A percentile compares a stretch with the other conserved stretches of the same genome.
These are phyloP conservation scores for Malaclemys terrapin DNA, from an alignment of 2,113 vertebrate genomes.

Conservation along the genomic window DNA sequence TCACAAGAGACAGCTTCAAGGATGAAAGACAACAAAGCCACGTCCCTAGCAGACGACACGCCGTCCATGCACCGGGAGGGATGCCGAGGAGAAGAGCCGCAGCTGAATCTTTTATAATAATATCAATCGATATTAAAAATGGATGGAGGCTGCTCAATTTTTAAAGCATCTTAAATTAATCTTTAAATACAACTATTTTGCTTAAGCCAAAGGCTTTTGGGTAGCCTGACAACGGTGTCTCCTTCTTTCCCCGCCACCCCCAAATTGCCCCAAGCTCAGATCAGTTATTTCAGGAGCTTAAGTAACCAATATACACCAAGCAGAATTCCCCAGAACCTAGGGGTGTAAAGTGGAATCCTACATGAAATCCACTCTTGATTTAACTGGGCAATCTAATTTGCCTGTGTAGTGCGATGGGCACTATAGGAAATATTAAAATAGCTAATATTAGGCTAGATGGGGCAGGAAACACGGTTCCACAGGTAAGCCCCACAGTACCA, in stretches of 20 bases:
- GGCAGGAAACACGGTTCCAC: accelerated
- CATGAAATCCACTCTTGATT: conserved; percentile 16
- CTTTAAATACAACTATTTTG: conserved; percentile 85
- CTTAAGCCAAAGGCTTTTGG: conserved; percentile 77
- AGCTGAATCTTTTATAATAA: conserved; percentile 84
- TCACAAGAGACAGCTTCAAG: conserved; percentile 27
- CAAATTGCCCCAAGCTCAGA: background rate
- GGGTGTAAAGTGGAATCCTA: background rate
- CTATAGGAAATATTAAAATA: background rate
- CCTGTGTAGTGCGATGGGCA: background rate
- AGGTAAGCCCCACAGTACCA: background rate
- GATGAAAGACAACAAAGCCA: conserved; percentile 69
- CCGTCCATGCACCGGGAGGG: conserved; percentile 47
- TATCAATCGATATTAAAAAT: conserved; percentile 88
- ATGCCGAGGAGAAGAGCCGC: conserved; percentile 65
- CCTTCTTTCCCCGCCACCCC: background rate
- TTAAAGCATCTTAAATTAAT: conserved; percentile 84
- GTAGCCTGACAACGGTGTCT: conserved; percentile 41
- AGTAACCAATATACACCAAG: conserved; percentile 48
- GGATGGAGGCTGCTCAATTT: conserved; percentile 81
- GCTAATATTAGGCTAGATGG: background rate
- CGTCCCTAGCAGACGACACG: conserved; percentile 56
- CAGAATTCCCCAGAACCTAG: conserved; percentile 42
- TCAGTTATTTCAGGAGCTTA: conserved; percentile 46
- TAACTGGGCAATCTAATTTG: background rate